A percentile compares a stretch with the other conserved stretches of the same genome.
Conservation (phyloP, 2,113 vertebrate species). For the Pseudopodoces humilis region DNA sequence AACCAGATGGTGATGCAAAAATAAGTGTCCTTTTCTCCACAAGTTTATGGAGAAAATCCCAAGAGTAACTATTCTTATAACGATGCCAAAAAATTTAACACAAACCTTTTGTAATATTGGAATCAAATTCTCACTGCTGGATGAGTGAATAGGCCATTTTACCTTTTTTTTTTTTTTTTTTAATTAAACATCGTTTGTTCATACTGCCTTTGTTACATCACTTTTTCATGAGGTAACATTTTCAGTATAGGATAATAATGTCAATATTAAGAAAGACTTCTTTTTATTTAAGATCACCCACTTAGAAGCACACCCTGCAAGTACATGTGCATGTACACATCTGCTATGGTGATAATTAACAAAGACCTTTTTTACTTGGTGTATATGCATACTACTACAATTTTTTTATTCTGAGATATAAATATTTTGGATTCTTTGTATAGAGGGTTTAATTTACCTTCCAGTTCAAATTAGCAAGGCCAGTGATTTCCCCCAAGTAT, state of each 20-base stretch:
- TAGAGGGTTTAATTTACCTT: not conserved
- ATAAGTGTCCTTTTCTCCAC: not conserved
- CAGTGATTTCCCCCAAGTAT: not conserved
- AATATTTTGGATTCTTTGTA: not conserved
- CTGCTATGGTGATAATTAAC: not conserved
- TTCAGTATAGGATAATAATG: not conserved
- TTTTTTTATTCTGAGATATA: not conserved
- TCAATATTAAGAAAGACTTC: not conserved
- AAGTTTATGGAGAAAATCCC: not conserved
- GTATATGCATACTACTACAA: not conserved
- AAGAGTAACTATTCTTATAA: not conserved
- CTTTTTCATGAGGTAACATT: not conserved
- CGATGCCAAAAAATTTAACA: not conserved
- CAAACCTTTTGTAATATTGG: not conserved
- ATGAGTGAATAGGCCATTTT: not conserved
- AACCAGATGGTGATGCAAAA: conserved; percentile 1
- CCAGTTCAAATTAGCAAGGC: not conserved
- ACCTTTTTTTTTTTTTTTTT: not conserved
- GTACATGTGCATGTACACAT: not conserved
- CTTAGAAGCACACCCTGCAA: not conserved
- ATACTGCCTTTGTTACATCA: not conserved
- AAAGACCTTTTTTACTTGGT: not conserved
- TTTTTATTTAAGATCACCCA: not conserved
- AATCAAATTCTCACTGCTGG: not conserved
- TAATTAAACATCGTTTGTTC: not conserved